Evolutionary conservation across 2,113 vertebrate genomes (phyloP), one percentile per base, ranked within the genome.

Genomic region (Dicrurus megarhynchus): DNA sequence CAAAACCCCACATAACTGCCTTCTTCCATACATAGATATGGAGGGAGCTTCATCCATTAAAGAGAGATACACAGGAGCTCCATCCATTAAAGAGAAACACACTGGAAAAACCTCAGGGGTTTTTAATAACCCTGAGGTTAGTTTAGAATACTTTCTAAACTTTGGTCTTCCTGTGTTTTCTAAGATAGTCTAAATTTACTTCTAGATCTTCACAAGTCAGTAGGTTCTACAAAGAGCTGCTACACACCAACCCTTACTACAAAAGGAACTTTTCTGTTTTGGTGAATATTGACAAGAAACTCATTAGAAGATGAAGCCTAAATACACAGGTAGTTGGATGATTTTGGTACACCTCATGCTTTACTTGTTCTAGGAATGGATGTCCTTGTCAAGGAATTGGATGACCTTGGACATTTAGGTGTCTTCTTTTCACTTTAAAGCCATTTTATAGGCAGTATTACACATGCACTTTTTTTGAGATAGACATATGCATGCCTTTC

Each of bases 1-100:
- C 33, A 75, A 78, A 90, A 44, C 32, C 11, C 47, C 71, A 93
- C 64, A 90, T 8, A 92, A 87, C 39, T 82, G 42, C 17, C n/a
- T 64, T 70, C 81, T 88, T 76, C 55, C 44, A 88, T 49, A 73
- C 32, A 84, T 50, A 74, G 8, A 63, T 35, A 56, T 13, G 15
- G 28, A 60, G 4, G 41, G 21, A 92, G 61, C 32, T 53, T 87
- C 20, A 85, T 76, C 61, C 65, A 88, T 46, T 81, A 61, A 84
- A 92, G 39, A 84, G 15, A 78, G 47, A 78, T 24, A 69, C 8
- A 61, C 28, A 69, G 53, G 20, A 90, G 33, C 16, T 33, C 84
- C 26, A 93, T 63, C 64, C 71, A 86, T 46, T 73, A 69, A 88
- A 92, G 46, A 74, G 19, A 95, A 95, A 91, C 47, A 90, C 18